A percentile compares a stretch with the other conserved stretches of the same genome.
phyloP scores from a whole-genome alignment of 2,797 vertebrate genomes.

The Chiroxiphia lanceolata region DNA sequence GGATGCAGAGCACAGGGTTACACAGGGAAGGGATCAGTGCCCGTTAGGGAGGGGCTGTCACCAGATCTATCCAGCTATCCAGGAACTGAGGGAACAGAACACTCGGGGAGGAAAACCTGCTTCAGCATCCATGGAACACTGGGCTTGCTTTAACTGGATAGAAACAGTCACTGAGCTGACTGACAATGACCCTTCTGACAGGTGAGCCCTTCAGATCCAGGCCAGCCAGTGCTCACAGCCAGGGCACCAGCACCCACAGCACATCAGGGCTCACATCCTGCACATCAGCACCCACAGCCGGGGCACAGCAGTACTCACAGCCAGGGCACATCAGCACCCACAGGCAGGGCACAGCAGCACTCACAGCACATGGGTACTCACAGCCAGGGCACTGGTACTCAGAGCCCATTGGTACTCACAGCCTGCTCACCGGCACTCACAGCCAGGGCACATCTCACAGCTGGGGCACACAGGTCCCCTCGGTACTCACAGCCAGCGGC shows the following conservation, averaged over 20 bases:
- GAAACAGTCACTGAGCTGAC: fast-evolving
- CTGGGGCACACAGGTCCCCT: background rate
- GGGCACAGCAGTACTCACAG: background rate
- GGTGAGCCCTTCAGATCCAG: background rate
- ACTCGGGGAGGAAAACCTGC: fast-evolving
- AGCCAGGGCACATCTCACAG: no score
- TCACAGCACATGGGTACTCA: fast-evolving
- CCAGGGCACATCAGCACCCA: no score
- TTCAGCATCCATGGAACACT: fast-evolving
- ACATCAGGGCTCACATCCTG: no score
- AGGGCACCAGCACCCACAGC: no score
- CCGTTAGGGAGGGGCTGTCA: fast-evolving
- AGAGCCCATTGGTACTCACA: background rate
- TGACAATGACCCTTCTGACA: background rate
- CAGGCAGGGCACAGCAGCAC: fast-evolving
- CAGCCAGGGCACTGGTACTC: background rate
- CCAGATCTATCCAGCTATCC: fast-evolving
- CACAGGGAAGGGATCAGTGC: fast-evolving
- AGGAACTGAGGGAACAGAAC: background rate
- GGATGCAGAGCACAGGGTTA: fast-evolving
- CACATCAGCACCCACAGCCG: background rate
- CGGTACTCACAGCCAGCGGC: constrained; percentile 73
- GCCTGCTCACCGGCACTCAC: background rate
- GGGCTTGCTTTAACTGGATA: background rate
- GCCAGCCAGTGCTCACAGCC: background rate